A percentile compares a stretch with the other conserved stretches of the same genome.
These are phyloP conservation scores for Lithophane ornitopus DNA, from an alignment of 2,888 invertebrate species.

Conservation along the genomic window DNA sequence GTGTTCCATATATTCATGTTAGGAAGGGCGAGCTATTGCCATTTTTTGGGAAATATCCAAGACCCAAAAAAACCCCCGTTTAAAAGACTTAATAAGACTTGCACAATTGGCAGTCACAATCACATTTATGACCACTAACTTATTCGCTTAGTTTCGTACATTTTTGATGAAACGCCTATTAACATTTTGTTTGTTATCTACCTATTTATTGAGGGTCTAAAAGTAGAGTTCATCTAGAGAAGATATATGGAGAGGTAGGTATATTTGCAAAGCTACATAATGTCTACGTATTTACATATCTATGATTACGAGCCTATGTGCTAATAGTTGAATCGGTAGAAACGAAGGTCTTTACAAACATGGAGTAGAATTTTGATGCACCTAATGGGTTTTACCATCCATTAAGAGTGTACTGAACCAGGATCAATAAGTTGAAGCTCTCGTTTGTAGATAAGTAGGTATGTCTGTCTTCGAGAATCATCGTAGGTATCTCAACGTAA, in stretches of 20 bases:
- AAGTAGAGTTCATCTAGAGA: neutral
- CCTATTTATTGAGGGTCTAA: neutral
- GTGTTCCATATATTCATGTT: constrained; percentile 37
- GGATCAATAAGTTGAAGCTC: constrained; percentile 51
- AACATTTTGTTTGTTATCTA: constrained; percentile 2
- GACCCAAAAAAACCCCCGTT: neutral
- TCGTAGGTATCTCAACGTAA: constrained; percentile 11
- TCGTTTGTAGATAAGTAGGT: constrained; percentile 16
- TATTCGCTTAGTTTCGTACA: constrained; percentile 1
- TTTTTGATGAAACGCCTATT: neutral
- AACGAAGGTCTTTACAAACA: constrained; percentile 39
- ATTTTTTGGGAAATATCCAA: constrained; percentile 36
- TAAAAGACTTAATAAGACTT: constrained; percentile 21
- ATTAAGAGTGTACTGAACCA: constrained; percentile 55
- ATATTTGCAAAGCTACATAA: neutral
- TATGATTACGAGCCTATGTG: constrained; percentile 22
- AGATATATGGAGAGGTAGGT: neutral
- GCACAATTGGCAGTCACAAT: neutral
- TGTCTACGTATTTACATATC: neutral
- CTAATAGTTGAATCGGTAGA: constrained; percentile 41
- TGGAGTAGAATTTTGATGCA: constrained; percentile 55
- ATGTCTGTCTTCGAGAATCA: constrained; percentile 2
- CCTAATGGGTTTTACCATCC: constrained; percentile 48
- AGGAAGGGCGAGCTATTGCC: constrained; percentile 4
- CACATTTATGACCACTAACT: constrained; percentile 22